Evolutionary conservation across 2,797 vertebrate species (phyloP), one percentile per base, ranked within the genome.

Genomic region (Acanthurus leucopareius): DNA sequence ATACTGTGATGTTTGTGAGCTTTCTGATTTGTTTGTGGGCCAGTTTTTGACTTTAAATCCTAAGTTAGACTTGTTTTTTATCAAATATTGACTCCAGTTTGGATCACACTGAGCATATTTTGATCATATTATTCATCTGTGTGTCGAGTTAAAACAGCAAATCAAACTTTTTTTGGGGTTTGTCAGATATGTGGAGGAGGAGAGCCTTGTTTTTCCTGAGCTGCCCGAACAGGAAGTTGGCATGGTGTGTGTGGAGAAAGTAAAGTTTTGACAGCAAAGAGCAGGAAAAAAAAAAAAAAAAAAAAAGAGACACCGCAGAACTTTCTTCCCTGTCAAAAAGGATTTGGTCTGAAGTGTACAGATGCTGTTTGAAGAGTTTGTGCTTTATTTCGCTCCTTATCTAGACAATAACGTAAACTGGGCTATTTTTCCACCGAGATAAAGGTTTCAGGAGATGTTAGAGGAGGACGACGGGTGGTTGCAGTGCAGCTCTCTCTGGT

Each of bases 201-300:
- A 25, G 25, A 4, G 2, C 53, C 6, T 56, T 58, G 22, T 73
- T 66, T 73, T 72, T 25, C 25, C 25, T 10, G 47, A 74, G 66
- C 59, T 56, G 20, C 66, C 73, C 48, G 35, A 49, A 10, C 11
- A 35, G 67, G 38, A 79, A 66, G 83, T 69, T 71, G 40, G 20
- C 49, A 25, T 35, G 54, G 63, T n/a, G 25, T 79, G 63, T 38
- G 25, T 32, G 60, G 59, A 80, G 44, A 70, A 80, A 69, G 45
- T 11, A 69, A 79, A 75, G 73, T 89, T 89, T 87, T 84, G 79
- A 86, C 83, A 80, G 80, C 64, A 58, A 53, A 82, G 60, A 25
- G 25, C 25, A 25, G 25, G 25, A 3, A 25, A 25, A 25, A 25
- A 25, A 25, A 25, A 25, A 25, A 60, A 13, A 45, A 28, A 69